These are phyloP conservation scores for Henricia sp. DNA, from an alignment of 53 echinoderm and acorn worm genomes.

Conservation along the genomic window DNA sequence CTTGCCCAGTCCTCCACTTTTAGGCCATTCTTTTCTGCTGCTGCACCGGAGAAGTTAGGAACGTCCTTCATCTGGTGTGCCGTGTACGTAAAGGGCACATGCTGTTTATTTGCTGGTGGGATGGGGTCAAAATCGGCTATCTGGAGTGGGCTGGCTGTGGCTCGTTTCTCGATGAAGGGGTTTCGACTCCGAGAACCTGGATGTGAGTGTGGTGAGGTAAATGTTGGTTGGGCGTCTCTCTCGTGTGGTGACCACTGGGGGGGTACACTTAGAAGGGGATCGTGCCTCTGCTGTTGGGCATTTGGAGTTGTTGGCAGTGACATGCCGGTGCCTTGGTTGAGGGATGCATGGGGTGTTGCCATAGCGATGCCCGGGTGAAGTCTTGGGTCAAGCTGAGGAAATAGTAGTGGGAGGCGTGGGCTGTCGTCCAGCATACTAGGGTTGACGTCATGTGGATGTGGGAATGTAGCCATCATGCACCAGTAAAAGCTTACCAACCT, in stretches of 20 bases:
- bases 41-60: not conserved
- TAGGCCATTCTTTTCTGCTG: conserved; percentile 14
- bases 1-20: conserved; percentile 43
- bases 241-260: not conserved
- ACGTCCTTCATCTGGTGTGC: conserved; percentile 32
- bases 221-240: not conserved
- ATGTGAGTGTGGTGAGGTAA: not conserved
- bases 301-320: too few relatives aligned
- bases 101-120: too few relatives aligned
- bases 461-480: conserved; percentile 26
- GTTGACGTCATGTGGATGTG: not conserved
- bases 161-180: not conserved
- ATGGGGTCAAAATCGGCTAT: conserved; percentile 4
- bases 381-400: too few relatives aligned
- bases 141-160: conserved; percentile 5
- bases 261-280: not conserved
- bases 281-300: not conserved
- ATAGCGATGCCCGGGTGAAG: too few relatives aligned
- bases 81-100: conserved; percentile 1
- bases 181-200: not conserved
- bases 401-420: not conserved
- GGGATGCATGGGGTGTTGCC: too few relatives aligned
- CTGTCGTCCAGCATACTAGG: not conserved
- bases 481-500: not conserved
- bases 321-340: too few relatives aligned